Evolutionary conservation across 2,888 invertebrate genomes (phyloP).

Genomic region (Clanis bilineata): DNA sequence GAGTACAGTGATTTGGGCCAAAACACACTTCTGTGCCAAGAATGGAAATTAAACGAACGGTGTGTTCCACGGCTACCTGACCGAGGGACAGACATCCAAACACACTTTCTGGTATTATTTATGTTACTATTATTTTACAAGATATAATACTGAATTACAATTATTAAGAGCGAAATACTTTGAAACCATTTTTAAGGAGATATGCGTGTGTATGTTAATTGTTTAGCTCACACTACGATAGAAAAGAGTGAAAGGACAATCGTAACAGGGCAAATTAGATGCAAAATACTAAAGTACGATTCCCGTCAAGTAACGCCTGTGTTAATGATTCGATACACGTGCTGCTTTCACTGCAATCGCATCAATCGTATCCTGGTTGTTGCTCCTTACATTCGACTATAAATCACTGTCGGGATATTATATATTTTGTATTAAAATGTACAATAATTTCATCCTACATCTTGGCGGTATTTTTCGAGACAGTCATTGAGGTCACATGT

Average conservation of each 20-base stretch:
- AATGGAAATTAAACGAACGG: conserved; percentile 3
- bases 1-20: conserved; percentile 2
- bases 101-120: not conserved
- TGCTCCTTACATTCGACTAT: not conserved
- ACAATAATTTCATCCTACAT: not conserved
- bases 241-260: conserved; percentile 71
- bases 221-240: conserved; percentile 20
- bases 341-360: conserved; percentile 68
- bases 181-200: not conserved
- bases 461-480: conserved; percentile 40
- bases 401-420: not conserved
- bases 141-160: not conserved
- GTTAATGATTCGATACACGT: conserved; percentile 67
- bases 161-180: not conserved
- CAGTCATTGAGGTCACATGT: conserved; percentile 62
- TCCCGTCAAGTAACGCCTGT: conserved; percentile 64
- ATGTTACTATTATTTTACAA: not conserved
- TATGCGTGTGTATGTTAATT: not conserved
- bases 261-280: conserved; percentile 68
- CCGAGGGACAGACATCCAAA: not conserved
- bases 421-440: not conserved
- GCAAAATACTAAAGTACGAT: conserved; percentile 66
- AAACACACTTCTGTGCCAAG: conserved; percentile 5
- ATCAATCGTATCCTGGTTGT: conserved; percentile 57
- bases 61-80: not conserved